Evolutionary conservation across 2,888 invertebrate genomes (phyloP).

Genomic region (Drosophila mercatorum): DNA sequence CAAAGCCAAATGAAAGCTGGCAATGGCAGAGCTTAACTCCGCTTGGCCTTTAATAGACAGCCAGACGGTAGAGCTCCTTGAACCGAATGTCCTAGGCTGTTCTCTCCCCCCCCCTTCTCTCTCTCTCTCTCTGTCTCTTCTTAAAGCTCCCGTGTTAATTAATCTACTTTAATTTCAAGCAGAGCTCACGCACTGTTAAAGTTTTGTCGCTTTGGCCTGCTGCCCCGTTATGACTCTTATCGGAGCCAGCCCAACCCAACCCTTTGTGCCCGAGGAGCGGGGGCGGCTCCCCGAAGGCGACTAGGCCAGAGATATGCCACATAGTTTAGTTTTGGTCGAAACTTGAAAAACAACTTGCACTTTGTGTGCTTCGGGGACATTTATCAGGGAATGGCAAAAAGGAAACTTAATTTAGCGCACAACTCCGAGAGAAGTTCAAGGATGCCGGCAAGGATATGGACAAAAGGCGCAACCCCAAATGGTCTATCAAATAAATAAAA

Average conservation of each 20-base stretch:
- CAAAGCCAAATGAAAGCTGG: constrained; percentile 36
- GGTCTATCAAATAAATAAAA: constrained; percentile 77
- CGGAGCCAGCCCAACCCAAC: constrained; percentile 23
- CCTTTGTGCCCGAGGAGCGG: constrained; percentile 38
- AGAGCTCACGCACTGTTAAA: neutral
- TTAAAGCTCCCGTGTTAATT: constrained; percentile 9
- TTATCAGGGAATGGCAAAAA: constrained; percentile 70
- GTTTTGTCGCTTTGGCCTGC: constrained; percentile 6
- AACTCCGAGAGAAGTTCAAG: constrained; percentile 73
- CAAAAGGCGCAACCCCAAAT: constrained; percentile 56
- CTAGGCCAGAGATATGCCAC: constrained; percentile 69
- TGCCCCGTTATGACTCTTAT: constrained; percentile 12
- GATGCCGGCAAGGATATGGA: constrained; percentile 68
- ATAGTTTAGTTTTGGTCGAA: constrained; percentile 68
- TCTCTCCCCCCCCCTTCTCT: too few species aligned
- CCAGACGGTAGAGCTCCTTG: neutral
- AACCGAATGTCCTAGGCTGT: neutral
- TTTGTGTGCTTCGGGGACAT: constrained; percentile 78
- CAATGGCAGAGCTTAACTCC: constrained; percentile 7
- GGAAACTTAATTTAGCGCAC: constrained; percentile 77
- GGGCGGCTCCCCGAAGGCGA: constrained; percentile 34
- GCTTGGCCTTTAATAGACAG: constrained; percentile 28
- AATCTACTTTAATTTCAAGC: constrained; percentile 12
- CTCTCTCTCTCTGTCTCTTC: neutral
- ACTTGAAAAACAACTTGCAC: constrained; percentile 79